These are phyloP conservation scores for Drosophila peninsularis DNA, from an alignment of 2,888 invertebrate genomes.

Conservation along the genomic window DNA sequence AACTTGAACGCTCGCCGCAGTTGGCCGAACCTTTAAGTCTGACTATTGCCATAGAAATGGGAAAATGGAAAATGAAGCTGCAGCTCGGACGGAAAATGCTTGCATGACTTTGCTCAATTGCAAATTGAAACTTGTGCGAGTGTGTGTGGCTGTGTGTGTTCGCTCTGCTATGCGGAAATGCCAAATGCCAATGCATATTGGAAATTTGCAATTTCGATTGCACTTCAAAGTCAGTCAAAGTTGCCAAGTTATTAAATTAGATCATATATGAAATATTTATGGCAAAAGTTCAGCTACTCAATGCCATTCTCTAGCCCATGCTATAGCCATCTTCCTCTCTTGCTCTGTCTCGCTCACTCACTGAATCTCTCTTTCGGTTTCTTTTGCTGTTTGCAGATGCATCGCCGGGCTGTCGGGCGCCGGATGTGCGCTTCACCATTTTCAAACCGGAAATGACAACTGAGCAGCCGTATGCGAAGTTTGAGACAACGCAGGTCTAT, in stretches of 20 bases:
- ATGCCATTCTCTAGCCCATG: background rate
- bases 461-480: slow-evolving; percentile 83
- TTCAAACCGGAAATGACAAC: slow-evolving; percentile 83
- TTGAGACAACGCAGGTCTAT: slow-evolving; percentile 84
- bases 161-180: slow-evolving; percentile 46
- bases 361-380: background rate
- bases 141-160: slow-evolving; percentile 8
- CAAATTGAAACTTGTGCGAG: slow-evolving; percentile 53
- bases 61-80: slow-evolving; percentile 46
- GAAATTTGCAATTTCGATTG: slow-evolving; percentile 78
- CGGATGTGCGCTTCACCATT: slow-evolving; percentile 84
- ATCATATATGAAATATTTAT: slow-evolving; percentile 78
- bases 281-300: slow-evolving; percentile 50
- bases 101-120: slow-evolving; percentile 58
- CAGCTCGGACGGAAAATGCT: slow-evolving; percentile 57
- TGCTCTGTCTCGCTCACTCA: background rate
- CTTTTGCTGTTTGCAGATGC: slow-evolving; percentile 77
- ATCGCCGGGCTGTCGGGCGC: slow-evolving; percentile 84
- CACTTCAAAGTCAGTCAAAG: slow-evolving; percentile 72
- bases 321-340: background rate
- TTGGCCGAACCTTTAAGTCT: slow-evolving; percentile 20
- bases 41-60: slow-evolving; percentile 18
- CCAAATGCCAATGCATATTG: slow-evolving; percentile 73
- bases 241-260: slow-evolving; percentile 75
- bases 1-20: slow-evolving; percentile 28